Conservation (phyloP, 92 coral and sea anemone genomes). For the Umimayanthus chanpuru region DNA sequence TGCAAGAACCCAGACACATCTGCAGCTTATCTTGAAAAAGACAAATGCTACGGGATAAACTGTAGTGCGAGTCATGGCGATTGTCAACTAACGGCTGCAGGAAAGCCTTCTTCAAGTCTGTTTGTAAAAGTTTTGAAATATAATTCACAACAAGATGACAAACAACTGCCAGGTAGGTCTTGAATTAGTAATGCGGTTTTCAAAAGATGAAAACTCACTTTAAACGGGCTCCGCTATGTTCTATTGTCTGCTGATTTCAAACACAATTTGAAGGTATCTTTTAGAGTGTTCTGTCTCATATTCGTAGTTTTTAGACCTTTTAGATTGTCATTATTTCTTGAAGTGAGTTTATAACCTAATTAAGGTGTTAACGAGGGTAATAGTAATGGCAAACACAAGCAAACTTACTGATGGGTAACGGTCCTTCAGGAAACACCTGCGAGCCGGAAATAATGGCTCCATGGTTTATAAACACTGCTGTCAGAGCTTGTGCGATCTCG, state of each 20-base stretch:
- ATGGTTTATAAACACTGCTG: not conserved
- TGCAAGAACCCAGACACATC: conserved; percentile 51
- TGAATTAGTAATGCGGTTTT: conserved; percentile 14
- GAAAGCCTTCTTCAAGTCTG: conserved; percentile 49
- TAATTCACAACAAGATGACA: not conserved
- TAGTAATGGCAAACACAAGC: not conserved
- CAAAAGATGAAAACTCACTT: not conserved
- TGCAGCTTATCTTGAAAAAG: conserved; percentile 49
- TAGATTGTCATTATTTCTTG: not conserved
- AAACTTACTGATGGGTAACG: conserved; percentile 34
- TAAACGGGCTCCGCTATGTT: not conserved
- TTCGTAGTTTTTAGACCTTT: not conserved
- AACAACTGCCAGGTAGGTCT: conserved; percentile 23
- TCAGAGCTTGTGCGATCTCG: not conserved
- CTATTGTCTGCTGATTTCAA: not conserved
- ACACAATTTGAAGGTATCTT: not conserved
- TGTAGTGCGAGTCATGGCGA: conserved; percentile 45
- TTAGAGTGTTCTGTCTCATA: not conserved
- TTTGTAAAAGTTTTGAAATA: conserved; percentile 58
- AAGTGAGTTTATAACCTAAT: not conserved
- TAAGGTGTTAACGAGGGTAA: not conserved
- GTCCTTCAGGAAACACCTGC: conserved; percentile 37
- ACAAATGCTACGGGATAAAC: conserved; percentile 49
- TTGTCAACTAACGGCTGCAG: conserved; percentile 46
- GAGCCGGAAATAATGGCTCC: not conserved